Evolutionary conservation across 2,888 invertebrate species (phyloP).

Genomic region (Leistus spinibarbis): DNA sequence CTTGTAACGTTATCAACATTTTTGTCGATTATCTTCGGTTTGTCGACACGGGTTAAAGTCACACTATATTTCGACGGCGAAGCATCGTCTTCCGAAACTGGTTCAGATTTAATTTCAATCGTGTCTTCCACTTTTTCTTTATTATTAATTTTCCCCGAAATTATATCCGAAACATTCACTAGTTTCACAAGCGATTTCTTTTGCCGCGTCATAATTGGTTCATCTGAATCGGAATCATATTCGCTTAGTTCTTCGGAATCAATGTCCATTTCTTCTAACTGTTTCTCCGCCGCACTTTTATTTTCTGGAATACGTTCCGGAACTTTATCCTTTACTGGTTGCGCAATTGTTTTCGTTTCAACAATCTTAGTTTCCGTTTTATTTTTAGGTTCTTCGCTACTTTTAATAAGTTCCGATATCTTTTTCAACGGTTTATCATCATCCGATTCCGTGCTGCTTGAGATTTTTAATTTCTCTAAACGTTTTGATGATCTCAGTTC

Average conservation of each 20-base stretch:
- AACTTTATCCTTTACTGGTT: not conserved
- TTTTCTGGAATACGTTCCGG: not conserved
- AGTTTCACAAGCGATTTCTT: conserved; percentile 15
- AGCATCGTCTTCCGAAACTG: conserved; percentile 51
- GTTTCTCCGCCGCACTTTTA: not conserved
- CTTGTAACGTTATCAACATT: conserved; percentile 44
- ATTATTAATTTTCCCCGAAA: conserved; percentile 25
- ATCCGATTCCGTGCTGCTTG: not conserved
- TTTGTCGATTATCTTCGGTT: no score
- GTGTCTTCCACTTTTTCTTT: conserved; percentile 13
- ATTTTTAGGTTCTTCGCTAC: conserved; percentile 12
- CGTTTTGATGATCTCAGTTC: not conserved
- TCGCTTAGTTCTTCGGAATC: conserved; percentile 26
- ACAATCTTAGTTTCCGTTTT: not conserved
- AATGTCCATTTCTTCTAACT: conserved; percentile 6
- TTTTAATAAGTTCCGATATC: conserved; percentile 16
- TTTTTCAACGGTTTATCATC: not conserved
- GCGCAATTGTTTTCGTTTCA: not conserved
- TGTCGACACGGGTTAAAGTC: conserved; percentile 51
- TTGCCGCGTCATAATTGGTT: not conserved
- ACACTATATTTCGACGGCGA: conserved; percentile 44
- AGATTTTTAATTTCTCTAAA: not conserved
- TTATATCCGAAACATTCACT: conserved; percentile 33
- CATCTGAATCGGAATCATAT: not conserved
- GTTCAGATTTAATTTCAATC: conserved; percentile 52